Conservation (phyloP, 1,140 invertebrate species). For the Neodiprion lecontei region DNA sequence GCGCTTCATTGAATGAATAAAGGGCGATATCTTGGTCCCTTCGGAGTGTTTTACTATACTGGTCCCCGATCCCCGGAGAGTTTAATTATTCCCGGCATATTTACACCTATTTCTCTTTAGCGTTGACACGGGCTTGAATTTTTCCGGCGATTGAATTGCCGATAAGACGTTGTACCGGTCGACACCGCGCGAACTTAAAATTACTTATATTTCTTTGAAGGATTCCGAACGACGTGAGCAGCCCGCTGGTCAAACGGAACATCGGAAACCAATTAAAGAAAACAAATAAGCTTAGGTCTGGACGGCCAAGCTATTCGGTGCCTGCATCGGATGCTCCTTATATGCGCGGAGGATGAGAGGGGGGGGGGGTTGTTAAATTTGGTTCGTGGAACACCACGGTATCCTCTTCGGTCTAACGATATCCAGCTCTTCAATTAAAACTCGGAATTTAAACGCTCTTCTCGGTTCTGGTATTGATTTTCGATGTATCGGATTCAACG, state of each 20-base stretch:
- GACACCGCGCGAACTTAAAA: background rate
- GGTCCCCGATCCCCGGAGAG: background rate
- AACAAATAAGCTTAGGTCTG: constrained; percentile 13
- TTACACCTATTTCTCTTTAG: background rate
- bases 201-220: background rate
- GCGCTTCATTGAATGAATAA: too few species aligned
- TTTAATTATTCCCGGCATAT: background rate
- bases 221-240: background rate
- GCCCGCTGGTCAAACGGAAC: background rate
- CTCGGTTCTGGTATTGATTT: constrained; percentile 1
- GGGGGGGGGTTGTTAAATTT: constrained; percentile 10
- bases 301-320: background rate
- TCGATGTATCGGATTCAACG: background rate
- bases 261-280: constrained; percentile 15
- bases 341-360: background rate
- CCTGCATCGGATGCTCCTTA: background rate
- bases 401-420: constrained; percentile 4
- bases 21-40: too few species aligned
- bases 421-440: constrained; percentile 11
- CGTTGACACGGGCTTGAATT: background rate
- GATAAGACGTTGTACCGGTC: background rate
- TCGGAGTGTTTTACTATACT: too few species aligned
- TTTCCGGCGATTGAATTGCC: background rate
- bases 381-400: constrained; percentile 15
- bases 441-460: background rate